Evolutionary conservation across 2,888 invertebrate species (phyloP).

Genomic region (Tetanocera ferruginea): DNA sequence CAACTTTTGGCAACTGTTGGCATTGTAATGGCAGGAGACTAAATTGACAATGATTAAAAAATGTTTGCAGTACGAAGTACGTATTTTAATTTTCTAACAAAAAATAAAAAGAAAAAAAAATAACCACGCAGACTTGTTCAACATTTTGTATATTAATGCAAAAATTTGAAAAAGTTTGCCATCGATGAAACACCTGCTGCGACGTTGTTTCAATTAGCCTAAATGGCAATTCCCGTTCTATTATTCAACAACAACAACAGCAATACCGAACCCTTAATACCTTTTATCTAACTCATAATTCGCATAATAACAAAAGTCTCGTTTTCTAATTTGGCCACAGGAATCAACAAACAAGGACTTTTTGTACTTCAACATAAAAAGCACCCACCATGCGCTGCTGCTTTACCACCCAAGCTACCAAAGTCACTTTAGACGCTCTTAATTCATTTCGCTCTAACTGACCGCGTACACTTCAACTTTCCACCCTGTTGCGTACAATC

Average conservation of each 20-base stretch:
- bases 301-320: conserved; percentile 63
- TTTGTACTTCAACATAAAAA: neutral
- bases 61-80: neutral
- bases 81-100: neutral
- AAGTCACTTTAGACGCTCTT: conserved; percentile 35
- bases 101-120: neutral
- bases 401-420: neutral
- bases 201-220: conserved; percentile 60
- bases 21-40: neutral
- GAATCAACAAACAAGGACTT: conserved; percentile 52
- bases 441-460: conserved; percentile 55
- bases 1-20: neutral
- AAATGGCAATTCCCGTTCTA: conserved; percentile 50
- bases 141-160: neutral
- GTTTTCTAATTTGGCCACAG: conserved; percentile 59
- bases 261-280: conserved; percentile 54
- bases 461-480: conserved; percentile 64
- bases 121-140: neutral
- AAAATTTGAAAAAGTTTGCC: neutral
- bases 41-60: neutral
- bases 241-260: conserved; percentile 6
- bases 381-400: conserved; percentile 6
- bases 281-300: conserved; percentile 65
- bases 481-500: conserved; percentile 67
- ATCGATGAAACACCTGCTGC: conserved; percentile 35